Evolutionary conservation across 2,113 vertebrate species (phyloP), one percentile per base, ranked within the genome.

Genomic region (Campylorhamphus procurvoides): DNA sequence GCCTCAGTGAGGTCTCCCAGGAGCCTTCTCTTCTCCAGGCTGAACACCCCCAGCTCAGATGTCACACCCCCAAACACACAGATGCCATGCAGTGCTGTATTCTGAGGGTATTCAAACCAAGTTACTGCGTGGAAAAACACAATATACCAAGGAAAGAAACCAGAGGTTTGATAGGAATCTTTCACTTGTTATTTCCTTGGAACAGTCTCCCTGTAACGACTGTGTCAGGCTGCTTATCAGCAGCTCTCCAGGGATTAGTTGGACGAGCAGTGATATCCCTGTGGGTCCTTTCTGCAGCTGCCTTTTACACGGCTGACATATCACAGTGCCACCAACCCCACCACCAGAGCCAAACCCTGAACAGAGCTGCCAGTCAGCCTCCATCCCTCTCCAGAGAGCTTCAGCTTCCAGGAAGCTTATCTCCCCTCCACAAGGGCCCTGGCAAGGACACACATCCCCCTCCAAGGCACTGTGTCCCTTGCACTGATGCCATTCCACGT

Each of bases 391-490:
- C 94, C 89, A 81, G 84, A n/a, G 84, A 80, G 86, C 77, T 64
- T 64, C 60, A 23, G 84, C 44, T 63, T 93, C 79, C 86, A 92
- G 69, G 31, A 27, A 55, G 64, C 87, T 93, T 82, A 89, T 93
- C 96, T 66, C 60, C 23, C 53, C 84, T 53, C 16, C 1, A 59
- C 58, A 83, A 27, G 0, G 4, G 86, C 83, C 8, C 84, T 8
- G 77, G 66, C 52, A 77, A 23, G 29, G 80, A 72, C 29, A 87
- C 69, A 18, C 18, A 49, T 22, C 71, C 67, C 66, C 40, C 53
- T 47, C 77, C 67, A 1, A 28, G 87, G 58, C 24, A n/a, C 40
- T 12, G 49, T 7, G 17, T 60, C 49, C 64, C 58, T 37, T 47
- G 80, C 23, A 5, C 63, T 3, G 58, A 59, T 63, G 80, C 3